Evolutionary conservation across 1,140 invertebrate species (phyloP), one percentile per base, ranked within the genome.

Genomic region (Amphibalanus amphitrite): DNA sequence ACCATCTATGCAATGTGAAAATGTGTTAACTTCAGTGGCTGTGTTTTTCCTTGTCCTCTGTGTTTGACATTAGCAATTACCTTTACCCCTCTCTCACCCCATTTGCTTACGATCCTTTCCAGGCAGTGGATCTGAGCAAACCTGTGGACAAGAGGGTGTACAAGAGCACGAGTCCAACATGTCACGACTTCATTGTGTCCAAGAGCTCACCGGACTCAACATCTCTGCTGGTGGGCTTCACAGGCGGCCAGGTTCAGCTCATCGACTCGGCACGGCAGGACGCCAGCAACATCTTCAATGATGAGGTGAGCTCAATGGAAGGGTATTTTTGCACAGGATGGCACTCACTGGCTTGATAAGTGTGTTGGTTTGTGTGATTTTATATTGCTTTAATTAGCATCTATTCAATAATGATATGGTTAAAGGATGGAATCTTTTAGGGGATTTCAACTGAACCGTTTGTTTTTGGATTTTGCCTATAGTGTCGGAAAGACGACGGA

Each of bases 151-250:
- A 98, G 80, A 90, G 97, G 80, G 87, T 96, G 76, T 99, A 99
- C 81, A 98, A 99, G 84, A 95, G 95, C 77, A 97, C 95, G 74
- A 97, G 93, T 84, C 96, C 96, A 70, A 98, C 96, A 29, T 98
- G 95, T 82, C 97, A 99, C 83, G 95, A 98, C 84, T 98, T 98
- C 80, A 98, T 98, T 84, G 85, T 87, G 73, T 85, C 88, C 72
- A 89, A 90, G 71, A 89, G 91, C 70, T 89, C 88, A 69, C 82
- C 83, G 69, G 92, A 95, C 69, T 78, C 88, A 80, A 89, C 93
- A 69, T 89, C 86, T 65, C 83, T 99, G 72, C 82, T 98, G 75
- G 92, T 99, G 77, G 96, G 97, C 68, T 98, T 98, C 83, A 94
- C 93, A 78, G 95, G 93, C 68, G 97, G 97, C 73, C 94, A 87